A percentile compares a stretch with the other conserved stretches of the same genome.
phyloP scores from a whole-genome alignment of 1,140 invertebrate species.

The Triops cancriformis region DNA sequence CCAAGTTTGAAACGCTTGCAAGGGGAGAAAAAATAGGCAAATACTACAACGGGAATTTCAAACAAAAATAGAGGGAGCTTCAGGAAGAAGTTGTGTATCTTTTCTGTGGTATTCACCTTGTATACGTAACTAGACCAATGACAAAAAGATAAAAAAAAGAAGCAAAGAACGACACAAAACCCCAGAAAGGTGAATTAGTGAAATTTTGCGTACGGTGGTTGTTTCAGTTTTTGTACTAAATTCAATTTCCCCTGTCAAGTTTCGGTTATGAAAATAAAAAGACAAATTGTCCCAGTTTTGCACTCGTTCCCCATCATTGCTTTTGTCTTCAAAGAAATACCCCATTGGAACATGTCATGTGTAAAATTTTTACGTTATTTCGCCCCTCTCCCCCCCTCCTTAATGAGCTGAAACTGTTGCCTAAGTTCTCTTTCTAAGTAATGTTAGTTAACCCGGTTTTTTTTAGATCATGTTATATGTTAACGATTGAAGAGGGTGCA shows the following conservation, averaged over 20 bases:
- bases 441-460: background rate
- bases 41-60: background rate
- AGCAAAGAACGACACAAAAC: background rate
- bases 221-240: background rate
- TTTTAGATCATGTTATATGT: background rate
- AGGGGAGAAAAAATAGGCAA: too few species aligned
- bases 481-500: constrained; percentile 1
- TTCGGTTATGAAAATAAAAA: background rate
- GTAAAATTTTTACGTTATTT: background rate
- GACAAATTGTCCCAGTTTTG: background rate
- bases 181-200: background rate
- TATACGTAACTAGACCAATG: constrained; percentile 14
- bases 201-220: background rate
- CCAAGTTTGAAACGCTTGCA: too few species aligned
- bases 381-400: background rate
- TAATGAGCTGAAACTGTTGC: background rate
- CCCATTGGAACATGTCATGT: background rate
- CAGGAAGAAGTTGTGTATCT: background rate
- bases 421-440: background rate
- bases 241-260: background rate
- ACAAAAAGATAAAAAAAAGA: background rate
- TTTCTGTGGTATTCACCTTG: constrained; percentile 13
- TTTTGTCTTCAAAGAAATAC: background rate
- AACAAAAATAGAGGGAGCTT: background rate
- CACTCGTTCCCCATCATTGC: background rate